Percentiles rank a stretch among this genome's conserved stretches.
These are phyloP conservation scores for Sinosuthora webbiana DNA, from an alignment of 2,113 vertebrate species.

Conservation along the genomic window DNA sequence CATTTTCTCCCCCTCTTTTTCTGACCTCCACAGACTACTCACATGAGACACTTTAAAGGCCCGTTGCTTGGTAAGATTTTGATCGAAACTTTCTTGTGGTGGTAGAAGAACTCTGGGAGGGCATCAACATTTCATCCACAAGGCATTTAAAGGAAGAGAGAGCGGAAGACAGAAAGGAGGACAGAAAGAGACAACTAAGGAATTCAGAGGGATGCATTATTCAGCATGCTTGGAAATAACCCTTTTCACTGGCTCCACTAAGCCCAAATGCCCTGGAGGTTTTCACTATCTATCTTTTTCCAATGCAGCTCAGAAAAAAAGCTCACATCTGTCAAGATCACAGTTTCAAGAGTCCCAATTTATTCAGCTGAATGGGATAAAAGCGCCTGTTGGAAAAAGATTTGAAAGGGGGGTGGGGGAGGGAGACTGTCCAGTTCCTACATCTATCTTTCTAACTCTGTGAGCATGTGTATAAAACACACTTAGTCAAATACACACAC, in stretches of 20 bases:
- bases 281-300: constrained; percentile 66
- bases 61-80: background rate
- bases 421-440: constrained; percentile 22
- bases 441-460: background rate
- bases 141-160: constrained; percentile 30
- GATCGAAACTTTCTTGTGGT: background rate
- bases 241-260: constrained; percentile 66
- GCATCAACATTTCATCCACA: constrained; percentile 3
- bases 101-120: background rate
- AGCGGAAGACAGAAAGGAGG: constrained; percentile 32
- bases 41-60: background rate
- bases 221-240: constrained; percentile 62
- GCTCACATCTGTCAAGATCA: constrained; percentile 70
- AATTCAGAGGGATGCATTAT: constrained; percentile 67
- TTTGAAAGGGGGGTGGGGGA: constrained; percentile 10
- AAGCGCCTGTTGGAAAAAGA: constrained; percentile 49
- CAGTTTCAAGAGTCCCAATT: constrained; percentile 65
- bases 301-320: constrained; percentile 51
- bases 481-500: background rate
- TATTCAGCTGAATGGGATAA: constrained; percentile 66
- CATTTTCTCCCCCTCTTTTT: background rate
- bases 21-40: background rate
- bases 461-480: background rate
- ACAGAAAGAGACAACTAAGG: constrained; percentile 58
- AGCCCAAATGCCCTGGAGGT: constrained; percentile 67